phyloP scores from a whole-genome alignment of 2,113 vertebrate genomes.

The Anas platyrhynchos region DNA sequence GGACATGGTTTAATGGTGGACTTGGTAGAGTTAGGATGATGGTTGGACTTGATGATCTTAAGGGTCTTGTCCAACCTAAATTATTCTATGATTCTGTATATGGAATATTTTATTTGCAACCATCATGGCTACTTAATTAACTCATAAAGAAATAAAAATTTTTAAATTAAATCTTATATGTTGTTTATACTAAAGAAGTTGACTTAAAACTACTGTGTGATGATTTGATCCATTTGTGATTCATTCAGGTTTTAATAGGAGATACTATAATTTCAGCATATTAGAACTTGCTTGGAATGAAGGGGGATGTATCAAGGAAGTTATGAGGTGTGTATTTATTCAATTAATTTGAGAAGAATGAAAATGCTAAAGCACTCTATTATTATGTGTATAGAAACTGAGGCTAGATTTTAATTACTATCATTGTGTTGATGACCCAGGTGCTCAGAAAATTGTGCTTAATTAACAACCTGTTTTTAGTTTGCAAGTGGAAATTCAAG shows the following conservation, averaged over 20 bases:
- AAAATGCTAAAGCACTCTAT: conserved; percentile 20
- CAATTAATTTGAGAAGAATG: conserved; percentile 50
- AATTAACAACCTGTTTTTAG: conserved; percentile 49
- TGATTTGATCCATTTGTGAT: neutral
- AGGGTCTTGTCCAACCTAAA: neutral
- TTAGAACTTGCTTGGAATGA: neutral
- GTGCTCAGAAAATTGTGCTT: conserved; percentile 35
- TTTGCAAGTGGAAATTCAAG: conserved; percentile 45
- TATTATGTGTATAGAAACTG: conserved; percentile 40
- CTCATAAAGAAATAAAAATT: neutral
- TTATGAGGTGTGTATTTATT: conserved; percentile 18
- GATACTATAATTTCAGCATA: neutral
- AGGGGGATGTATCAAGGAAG: neutral
- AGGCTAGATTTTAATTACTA: conserved; percentile 51
- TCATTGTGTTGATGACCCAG: conserved; percentile 6
- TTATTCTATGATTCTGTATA: neutral
- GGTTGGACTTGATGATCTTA: neutral
- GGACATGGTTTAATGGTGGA: neutral
- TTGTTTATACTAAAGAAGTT: neutral
- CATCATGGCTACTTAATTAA: neutral
- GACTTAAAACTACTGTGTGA: neutral
- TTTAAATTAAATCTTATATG: neutral
- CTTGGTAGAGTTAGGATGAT: neutral
- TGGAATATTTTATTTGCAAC: neutral
- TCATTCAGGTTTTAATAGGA: neutral